phyloP scores from a whole-genome alignment of 2,797 vertebrate genomes.

The Helarctos malayanus region DNA sequence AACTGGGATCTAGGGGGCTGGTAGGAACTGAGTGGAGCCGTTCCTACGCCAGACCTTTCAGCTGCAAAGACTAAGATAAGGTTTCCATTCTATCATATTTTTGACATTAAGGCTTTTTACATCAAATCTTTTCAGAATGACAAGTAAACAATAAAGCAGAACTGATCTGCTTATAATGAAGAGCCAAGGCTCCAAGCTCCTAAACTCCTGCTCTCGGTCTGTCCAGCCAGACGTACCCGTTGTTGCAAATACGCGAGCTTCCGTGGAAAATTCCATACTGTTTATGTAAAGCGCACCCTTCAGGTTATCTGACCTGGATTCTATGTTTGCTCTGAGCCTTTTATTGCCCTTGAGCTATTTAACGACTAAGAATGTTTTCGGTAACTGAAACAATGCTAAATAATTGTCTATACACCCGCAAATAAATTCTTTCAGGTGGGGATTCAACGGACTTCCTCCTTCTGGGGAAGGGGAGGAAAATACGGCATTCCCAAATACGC shows the following conservation, averaged over 20 bases:
- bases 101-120: neutral
- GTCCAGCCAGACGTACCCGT: neutral
- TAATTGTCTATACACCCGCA: neutral
- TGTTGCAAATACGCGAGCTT: neutral
- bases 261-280: neutral
- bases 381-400: neutral
- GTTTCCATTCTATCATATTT: neutral
- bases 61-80: neutral
- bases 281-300: neutral
- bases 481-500: neutral
- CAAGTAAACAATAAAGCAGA: neutral
- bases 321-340: neutral
- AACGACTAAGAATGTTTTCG: neutral
- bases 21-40: neutral
- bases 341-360: neutral
- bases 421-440: neutral
- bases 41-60: neutral
- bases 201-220: neutral
- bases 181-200: neutral
- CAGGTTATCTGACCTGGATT: neutral
- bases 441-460: neutral
- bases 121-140: neutral
- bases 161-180: neutral
- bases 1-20: neutral
- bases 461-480: neutral